Percentiles rank a stretch among this genome's conserved stretches.
These are phyloP conservation scores for Sebastes iracundus DNA, from an alignment of 2,797 vertebrate genomes.

Conservation along the genomic window DNA sequence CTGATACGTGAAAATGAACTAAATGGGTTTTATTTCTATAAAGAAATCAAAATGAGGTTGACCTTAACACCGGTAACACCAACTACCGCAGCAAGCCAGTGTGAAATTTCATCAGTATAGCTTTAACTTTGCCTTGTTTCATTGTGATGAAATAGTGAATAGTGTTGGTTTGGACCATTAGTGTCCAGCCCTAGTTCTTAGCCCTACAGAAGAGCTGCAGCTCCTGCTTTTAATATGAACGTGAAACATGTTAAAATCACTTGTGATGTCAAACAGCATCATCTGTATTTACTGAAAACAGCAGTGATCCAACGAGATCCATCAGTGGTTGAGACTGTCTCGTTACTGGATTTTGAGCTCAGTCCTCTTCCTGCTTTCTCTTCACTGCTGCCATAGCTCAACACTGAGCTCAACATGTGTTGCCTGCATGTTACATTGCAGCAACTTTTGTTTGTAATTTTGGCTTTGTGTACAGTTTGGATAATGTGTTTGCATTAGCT, in stretches of 20 bases:
- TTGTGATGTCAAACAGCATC: not conserved
- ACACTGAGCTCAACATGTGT: not conserved
- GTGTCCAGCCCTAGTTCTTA: not conserved
- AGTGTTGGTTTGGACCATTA: not conserved
- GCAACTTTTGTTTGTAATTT: not conserved
- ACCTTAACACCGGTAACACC: too few relatives aligned
- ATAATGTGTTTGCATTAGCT: not conserved
- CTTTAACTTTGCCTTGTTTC: not conserved
- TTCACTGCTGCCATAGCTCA: not conserved
- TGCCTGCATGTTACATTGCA: not conserved
- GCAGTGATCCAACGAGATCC: not conserved
- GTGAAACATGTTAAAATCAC: not conserved
- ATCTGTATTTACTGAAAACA: conserved; percentile 10
- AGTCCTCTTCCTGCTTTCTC: not conserved
- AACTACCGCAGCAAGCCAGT: too few relatives aligned
- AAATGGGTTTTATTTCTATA: too few relatives aligned
- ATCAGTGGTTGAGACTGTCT: not conserved
- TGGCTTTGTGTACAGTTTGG: not conserved
- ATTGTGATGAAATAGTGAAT: not conserved
- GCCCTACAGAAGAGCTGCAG: not conserved
- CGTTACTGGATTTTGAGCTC: not conserved
- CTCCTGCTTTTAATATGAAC: not conserved
- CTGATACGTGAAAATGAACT: too few relatives aligned
- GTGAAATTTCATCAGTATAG: not conserved
- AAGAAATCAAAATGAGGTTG: too few relatives aligned